Percentiles rank a stretch among this genome's conserved stretches.
Evolutionary conservation across 2,888 invertebrate genomes (phyloP).

Genomic region (Leptinotarsa haldemani): DNA sequence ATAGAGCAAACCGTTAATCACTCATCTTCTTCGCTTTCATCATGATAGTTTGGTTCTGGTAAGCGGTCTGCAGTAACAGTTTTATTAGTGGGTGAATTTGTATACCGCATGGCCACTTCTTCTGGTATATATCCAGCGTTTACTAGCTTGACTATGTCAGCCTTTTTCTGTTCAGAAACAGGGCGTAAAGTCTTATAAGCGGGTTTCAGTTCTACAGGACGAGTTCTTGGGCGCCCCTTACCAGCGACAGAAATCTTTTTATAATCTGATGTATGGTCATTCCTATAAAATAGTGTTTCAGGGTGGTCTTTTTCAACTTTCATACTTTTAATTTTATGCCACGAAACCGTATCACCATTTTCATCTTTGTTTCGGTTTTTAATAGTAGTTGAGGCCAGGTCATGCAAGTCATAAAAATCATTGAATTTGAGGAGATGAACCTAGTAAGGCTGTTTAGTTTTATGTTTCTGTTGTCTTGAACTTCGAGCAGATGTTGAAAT

Average conservation of each 20-base stretch:
- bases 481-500: slow-evolving; percentile 9
- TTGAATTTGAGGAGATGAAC: slow-evolving; percentile 2
- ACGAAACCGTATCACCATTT: slow-evolving; percentile 1
- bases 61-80: background rate
- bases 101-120: slow-evolving; percentile 14
- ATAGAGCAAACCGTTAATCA: too few species aligned
- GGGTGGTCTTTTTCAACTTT: background rate
- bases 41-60: too few species aligned
- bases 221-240: background rate
- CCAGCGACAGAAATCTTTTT: slow-evolving; percentile 1
- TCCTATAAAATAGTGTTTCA: slow-evolving; percentile 8
- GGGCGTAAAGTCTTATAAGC: background rate
- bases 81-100: slow-evolving; percentile 14
- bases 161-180: slow-evolving; percentile 6
- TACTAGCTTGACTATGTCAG: slow-evolving; percentile 14
- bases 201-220: slow-evolving; percentile 3
- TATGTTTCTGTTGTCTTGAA: background rate
- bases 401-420: slow-evolving; percentile 15
- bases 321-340: slow-evolving; percentile 2
- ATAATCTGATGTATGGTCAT: slow-evolving; percentile 14
- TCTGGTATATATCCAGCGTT: slow-evolving; percentile 16
- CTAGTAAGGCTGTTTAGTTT: background rate
- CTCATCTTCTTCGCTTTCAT: too few species aligned
- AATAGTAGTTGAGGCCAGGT: slow-evolving; percentile 5
- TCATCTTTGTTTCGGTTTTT: slow-evolving; percentile 19